Base-by-base conservation (phyloP, 1,140 invertebrate genomes). In the Alviniconcha marisindica region DNA sequence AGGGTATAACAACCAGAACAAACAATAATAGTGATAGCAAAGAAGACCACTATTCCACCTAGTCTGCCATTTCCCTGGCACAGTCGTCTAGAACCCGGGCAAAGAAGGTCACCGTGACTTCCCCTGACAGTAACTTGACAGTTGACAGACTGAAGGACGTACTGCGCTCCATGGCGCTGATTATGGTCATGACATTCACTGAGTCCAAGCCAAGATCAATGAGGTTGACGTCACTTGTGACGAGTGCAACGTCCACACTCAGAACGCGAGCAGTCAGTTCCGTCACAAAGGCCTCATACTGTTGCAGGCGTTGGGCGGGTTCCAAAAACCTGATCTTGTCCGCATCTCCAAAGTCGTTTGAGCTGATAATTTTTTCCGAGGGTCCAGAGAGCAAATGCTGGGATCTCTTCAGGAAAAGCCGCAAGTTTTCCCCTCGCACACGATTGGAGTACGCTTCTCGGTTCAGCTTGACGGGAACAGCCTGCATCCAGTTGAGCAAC, bases 381-480 rank as follows among this genome's bases (percentile, higher is more conserved):
- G 38, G 40, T n/a, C 24, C 14, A 42, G 38, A 31, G 15, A 60
- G 21, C 24, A 28, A 10, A 14, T 42, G n/a, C 36, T 63, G 40
- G 2, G 40, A 33, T 40, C 31, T 51, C 21, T 42, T 36, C 14
- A 66, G 18, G 0, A 66, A 21, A 4, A 51, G 28, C 38, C 7
- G 18, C n/a, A 31, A 31, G 0, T 12, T 28, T 18, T 66, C 28
- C 15, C 31, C n/a, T 24, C n/a, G n/a, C 54, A 54, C 31, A 28
- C 24, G 5, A 3, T 40, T 63, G 3, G 18, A 21, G 28, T 79
- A 36, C 42, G 44, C 36, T 48, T 40, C 33, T 38, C 66, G 71
- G 69, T 85, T 51, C 21, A 87, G 44, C 40, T 80, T 82, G 28
- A 38, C 81, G 69, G 76, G 42, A 28, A 71, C 38, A 33, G 63